A percentile compares a stretch with the other conserved stretches of the same genome.
These are phyloP conservation scores for Erethizon dorsatum DNA, from an alignment of 2,797 vertebrate genomes.

Conservation along the genomic window DNA sequence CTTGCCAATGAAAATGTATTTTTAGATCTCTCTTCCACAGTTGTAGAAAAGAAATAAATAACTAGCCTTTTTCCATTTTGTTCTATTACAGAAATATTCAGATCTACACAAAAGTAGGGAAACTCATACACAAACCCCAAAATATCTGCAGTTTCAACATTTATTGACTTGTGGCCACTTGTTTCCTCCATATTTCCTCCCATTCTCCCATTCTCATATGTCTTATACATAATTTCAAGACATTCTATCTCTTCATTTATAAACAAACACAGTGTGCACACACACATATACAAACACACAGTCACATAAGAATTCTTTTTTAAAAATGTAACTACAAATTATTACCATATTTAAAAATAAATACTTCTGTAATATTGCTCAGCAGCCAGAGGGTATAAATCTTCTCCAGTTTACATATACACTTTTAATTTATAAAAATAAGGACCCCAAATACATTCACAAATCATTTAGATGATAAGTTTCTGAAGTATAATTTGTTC, in stretches of 20 bases:
- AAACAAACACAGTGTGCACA: background rate
- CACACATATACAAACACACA: background rate
- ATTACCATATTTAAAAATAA: background rate
- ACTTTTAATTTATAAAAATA: constrained; percentile 32
- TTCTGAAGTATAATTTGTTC: background rate
- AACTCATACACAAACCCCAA: background rate
- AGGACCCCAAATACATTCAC: background rate
- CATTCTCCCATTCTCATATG: background rate
- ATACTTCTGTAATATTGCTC: background rate
- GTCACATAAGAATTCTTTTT: background rate
- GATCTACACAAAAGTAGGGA: background rate
- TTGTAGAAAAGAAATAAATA: constrained; percentile 64
- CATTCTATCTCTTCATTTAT: background rate
- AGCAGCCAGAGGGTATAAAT: background rate
- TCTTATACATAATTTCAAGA: background rate
- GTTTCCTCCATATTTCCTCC: background rate
- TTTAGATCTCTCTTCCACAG: constrained; percentile 42
- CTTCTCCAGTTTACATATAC: background rate
- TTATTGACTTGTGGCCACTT: background rate
- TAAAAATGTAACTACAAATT: background rate
- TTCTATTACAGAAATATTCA: constrained; percentile 37
- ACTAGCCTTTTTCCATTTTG: background rate
- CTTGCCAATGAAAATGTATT: constrained; percentile 63
- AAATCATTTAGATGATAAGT: background rate
- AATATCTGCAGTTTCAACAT: background rate